These are phyloP conservation scores for Erethizon dorsatum DNA, from an alignment of 2,797 vertebrate genomes.

Conservation along the genomic window DNA sequence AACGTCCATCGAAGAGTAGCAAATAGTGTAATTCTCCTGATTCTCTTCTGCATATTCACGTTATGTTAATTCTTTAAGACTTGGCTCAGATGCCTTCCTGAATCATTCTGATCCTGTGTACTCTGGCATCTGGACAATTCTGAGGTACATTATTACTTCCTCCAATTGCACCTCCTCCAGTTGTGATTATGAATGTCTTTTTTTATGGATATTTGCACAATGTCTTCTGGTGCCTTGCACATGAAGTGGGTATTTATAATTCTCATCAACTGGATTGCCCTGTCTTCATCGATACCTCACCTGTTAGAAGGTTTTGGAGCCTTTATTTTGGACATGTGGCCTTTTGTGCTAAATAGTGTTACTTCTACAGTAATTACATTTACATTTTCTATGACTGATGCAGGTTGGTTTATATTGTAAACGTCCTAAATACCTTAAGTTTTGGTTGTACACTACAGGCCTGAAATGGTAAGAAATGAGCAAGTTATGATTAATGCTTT, in stretches of 20 bases:
- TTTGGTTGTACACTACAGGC: neutral
- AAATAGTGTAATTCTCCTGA: neutral
- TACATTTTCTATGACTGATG: conserved; percentile 49
- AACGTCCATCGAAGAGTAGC: neutral
- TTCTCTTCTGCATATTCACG: neutral
- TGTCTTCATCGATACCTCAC: neutral
- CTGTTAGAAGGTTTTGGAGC: neutral
- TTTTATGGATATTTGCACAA: neutral
- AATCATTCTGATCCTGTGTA: neutral
- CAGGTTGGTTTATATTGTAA: neutral
- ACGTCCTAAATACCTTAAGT: neutral
- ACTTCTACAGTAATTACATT: neutral
- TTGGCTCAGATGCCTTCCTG: neutral
- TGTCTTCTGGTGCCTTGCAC: neutral
- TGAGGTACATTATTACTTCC: neutral
- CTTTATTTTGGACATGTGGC: conserved; percentile 23
- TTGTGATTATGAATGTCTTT: neutral
- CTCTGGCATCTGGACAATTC: neutral
- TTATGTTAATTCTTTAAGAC: neutral
- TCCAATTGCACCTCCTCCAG: neutral
- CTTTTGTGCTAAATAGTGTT: conserved; percentile 27
- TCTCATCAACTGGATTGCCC: neutral
- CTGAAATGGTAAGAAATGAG: conserved; percentile 1
- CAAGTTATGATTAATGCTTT: conserved; percentile 30
- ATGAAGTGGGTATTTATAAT: neutral